A percentile compares a stretch with the other conserved stretches of the same genome.
Evolutionary conservation across 2,797 vertebrate species (phyloP).

Genomic region (Coilia nasus): DNA sequence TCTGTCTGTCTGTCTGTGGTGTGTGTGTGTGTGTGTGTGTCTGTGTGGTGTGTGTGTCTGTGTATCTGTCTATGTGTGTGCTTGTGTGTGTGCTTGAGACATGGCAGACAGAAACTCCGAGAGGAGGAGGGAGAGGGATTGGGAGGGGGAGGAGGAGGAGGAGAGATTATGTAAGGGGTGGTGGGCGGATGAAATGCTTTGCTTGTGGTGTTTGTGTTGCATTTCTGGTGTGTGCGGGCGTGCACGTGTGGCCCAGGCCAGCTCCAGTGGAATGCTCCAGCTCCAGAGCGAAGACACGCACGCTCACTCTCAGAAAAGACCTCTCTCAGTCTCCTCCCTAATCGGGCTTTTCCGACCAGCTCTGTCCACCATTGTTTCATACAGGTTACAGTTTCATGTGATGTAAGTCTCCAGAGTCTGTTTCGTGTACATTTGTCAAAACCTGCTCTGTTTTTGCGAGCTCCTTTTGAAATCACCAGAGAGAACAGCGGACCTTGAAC

Average conservation of each 20-base stretch:
- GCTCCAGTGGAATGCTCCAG: not conserved
- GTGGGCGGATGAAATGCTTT: not conserved
- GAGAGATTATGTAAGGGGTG: not conserved
- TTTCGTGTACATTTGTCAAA: no score
- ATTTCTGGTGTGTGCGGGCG: not conserved
- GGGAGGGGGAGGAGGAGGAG: not conserved
- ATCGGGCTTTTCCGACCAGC: no score
- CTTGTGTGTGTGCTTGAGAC: not conserved
- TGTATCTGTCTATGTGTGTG: not conserved
- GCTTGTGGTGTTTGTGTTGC: not conserved
- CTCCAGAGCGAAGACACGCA: not conserved
- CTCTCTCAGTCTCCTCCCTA: no score
- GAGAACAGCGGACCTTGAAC: no score
- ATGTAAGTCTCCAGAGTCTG: no score
- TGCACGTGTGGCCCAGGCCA: not conserved
- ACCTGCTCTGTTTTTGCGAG: no score
- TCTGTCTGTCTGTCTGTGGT: slow-evolving; percentile 8
- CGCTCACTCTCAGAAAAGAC: not conserved
- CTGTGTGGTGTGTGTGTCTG: not conserved
- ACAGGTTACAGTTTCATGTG: no score
- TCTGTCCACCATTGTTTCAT: no score
- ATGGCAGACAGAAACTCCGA: not conserved
- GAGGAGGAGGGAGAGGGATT: not conserved
- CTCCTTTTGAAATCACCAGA: no score
- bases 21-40: not conserved